Conservation (phyloP, 2,888 invertebrate genomes). For the Pharmacophagus antenor region DNA sequence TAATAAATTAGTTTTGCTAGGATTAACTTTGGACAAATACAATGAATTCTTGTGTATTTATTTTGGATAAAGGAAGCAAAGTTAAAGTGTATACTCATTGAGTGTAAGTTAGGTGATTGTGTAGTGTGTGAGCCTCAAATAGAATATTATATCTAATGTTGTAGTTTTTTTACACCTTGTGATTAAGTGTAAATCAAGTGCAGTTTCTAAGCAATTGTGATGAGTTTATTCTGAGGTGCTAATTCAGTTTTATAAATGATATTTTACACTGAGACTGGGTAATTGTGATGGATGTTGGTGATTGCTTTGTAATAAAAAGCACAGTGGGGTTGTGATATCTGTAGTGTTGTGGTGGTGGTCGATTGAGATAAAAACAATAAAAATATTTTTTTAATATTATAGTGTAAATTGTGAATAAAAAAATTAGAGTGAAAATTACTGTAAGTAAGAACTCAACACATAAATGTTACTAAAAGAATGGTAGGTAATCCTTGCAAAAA, state of each 20-base stretch:
- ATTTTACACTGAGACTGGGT: slow-evolving; percentile 9
- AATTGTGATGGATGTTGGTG: slow-evolving; percentile 19
- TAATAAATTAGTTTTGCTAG: slow-evolving; percentile 58
- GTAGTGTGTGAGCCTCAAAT: slow-evolving; percentile 77
- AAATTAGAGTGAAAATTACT: background rate
- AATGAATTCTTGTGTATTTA: slow-evolving; percentile 50
- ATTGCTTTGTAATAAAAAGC: slow-evolving; percentile 11
- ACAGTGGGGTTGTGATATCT: slow-evolving; percentile 26
- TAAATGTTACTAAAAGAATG: background rate
- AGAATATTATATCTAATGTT: slow-evolving; percentile 70
- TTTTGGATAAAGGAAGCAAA: slow-evolving; percentile 47
- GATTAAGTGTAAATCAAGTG: slow-evolving; percentile 56
- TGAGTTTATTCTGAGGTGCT: slow-evolving; percentile 23
- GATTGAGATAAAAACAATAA: background rate
- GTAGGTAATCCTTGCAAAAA: background rate
- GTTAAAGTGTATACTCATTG: slow-evolving; percentile 63
- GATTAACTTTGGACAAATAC: slow-evolving; percentile 37
- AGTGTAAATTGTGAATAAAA: slow-evolving; percentile 1
- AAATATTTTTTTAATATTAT: background rate
- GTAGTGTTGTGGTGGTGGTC: slow-evolving; percentile 26
- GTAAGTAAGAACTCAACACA: no score
- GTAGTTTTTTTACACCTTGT: slow-evolving; percentile 78
- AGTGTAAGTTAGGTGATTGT: slow-evolving; percentile 75
- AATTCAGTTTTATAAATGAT: slow-evolving; percentile 1
- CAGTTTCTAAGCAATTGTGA: slow-evolving; percentile 36